Conservation (phyloP, 2,113 vertebrate species). For the Sander vitreus region DNA sequence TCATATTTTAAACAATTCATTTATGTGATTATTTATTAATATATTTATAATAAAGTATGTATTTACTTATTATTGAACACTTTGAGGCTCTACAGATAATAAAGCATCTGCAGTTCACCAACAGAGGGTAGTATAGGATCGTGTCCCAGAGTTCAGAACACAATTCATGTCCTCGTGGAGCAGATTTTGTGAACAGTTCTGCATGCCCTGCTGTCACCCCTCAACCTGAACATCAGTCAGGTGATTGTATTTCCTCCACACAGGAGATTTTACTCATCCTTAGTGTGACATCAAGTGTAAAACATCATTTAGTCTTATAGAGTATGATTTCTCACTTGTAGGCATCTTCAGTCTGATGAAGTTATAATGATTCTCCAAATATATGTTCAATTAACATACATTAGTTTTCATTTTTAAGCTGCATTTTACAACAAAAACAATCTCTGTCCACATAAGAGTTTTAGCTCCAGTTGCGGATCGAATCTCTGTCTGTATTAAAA, state of each 20-base stretch:
- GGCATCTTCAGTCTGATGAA: not conserved
- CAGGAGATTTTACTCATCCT: not conserved
- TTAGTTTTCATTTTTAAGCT: too few species aligned
- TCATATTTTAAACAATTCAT: not conserved
- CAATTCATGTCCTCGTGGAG: not conserved
- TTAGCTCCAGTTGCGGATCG: too few species aligned
- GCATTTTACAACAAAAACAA: too few species aligned
- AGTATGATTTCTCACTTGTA: not conserved
- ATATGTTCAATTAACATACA: too few species aligned
- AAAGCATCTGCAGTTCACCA: slow-evolving; percentile 10
- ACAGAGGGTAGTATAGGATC: slow-evolving; percentile 25
- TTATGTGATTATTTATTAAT: not conserved
- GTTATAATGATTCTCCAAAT: not conserved
- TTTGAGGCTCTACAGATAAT: not conserved
- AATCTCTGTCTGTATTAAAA: too few species aligned
- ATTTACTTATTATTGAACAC: not conserved
- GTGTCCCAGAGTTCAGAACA: not conserved
- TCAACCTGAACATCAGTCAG: too few species aligned
- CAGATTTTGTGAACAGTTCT: not conserved
- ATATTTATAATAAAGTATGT: not conserved
- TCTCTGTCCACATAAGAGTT: too few species aligned
- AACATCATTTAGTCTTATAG: not conserved
- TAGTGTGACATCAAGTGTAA: not conserved
- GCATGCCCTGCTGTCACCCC: not conserved
- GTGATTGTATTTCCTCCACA: not conserved